Conservation (phyloP, 2,113 vertebrate genomes). For the Cyanoramphus novaezelandiae region DNA sequence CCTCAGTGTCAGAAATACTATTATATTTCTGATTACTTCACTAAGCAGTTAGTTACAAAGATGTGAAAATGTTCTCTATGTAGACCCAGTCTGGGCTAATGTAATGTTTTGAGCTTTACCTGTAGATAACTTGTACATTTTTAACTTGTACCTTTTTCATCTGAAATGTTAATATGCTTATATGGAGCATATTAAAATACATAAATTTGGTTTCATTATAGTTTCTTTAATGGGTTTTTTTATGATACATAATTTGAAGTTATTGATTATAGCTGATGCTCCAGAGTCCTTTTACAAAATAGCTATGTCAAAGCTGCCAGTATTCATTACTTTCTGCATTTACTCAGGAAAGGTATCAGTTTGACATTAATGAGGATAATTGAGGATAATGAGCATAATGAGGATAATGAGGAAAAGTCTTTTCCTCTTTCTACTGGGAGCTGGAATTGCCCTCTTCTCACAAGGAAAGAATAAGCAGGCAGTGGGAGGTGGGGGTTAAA, state of each 20-base stretch:
- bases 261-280: background rate
- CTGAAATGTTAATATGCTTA: background rate
- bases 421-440: conserved; percentile 23
- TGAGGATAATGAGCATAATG: conserved; percentile 59
- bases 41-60: background rate
- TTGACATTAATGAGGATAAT: conserved; percentile 61
- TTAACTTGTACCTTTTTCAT: background rate
- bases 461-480: background rate
- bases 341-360: conserved; percentile 29
- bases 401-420: conserved; percentile 42
- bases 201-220: background rate
- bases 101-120: background rate
- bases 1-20: background rate
- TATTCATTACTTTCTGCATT: conserved; percentile 6
- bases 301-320: background rate
- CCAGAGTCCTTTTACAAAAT: background rate
- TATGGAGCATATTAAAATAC: background rate
- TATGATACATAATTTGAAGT: background rate
- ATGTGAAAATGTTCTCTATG: background rate
- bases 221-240: background rate
- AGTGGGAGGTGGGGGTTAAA: background rate
- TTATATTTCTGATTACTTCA: background rate
- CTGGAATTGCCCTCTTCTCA: conserved; percentile 19
- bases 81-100: background rate
- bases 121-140: background rate